A percentile compares a stretch with the other conserved stretches of the same genome.
Conservation (phyloP, 2,113 vertebrate species). For the Podiceps cristatus region DNA sequence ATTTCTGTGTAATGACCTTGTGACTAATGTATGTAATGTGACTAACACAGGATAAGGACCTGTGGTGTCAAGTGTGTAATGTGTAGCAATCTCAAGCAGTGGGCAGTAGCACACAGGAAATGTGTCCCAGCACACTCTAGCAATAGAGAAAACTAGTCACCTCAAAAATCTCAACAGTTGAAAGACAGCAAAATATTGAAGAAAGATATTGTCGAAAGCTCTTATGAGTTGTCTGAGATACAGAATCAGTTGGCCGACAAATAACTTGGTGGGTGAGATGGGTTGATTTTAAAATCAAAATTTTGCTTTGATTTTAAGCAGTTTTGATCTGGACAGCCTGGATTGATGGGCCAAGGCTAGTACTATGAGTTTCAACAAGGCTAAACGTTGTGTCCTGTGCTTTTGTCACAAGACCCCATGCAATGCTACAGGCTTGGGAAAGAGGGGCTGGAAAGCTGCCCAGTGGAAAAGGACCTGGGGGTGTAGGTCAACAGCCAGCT, state of each 20-base stretch:
- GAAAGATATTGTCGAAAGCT: background rate
- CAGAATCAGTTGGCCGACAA: background rate
- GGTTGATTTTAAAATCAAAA: background rate
- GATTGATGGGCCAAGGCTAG: too few species aligned
- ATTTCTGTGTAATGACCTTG: background rate
- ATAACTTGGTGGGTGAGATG: background rate
- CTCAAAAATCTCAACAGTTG: background rate
- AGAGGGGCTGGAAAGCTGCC: too few species aligned
- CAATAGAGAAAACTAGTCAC: background rate
- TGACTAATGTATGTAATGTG: background rate
- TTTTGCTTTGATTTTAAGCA: background rate
- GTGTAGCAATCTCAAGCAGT: background rate
- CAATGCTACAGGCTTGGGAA: too few species aligned
- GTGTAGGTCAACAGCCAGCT: too few species aligned
- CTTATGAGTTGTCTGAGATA: background rate
- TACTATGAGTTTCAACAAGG: too few species aligned
- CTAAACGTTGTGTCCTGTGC: too few species aligned
- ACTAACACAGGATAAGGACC: background rate
- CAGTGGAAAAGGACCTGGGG: too few species aligned
- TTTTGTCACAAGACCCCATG: too few species aligned
- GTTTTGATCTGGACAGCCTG: too few species aligned
- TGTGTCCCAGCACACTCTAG: background rate
- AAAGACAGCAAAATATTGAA: background rate
- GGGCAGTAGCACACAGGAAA: background rate
- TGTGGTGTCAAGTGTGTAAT: background rate